phyloP scores from a whole-genome alignment of 2,797 vertebrate genomes.

The Micrastur ruficollis region DNA sequence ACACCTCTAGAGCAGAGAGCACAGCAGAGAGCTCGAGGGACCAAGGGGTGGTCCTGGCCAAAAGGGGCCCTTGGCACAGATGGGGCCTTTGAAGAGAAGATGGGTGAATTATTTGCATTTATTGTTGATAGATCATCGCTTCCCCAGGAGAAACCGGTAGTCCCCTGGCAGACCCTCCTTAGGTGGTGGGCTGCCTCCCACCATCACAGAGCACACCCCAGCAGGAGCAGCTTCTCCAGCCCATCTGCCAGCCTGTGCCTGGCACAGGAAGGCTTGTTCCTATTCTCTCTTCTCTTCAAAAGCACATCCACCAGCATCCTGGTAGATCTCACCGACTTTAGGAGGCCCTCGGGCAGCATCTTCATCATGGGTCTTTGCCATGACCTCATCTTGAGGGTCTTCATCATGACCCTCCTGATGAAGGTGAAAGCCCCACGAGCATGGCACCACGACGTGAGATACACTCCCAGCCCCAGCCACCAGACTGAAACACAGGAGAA shows the following conservation, averaged over 20 bases:
- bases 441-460: accelerated
- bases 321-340: neutral
- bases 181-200: neutral
- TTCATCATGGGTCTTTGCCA: neutral
- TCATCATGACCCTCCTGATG: neutral
- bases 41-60: neutral
- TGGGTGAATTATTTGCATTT: neutral
- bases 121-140: neutral
- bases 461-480: neutral
- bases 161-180: neutral
- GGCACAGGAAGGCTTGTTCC: neutral
- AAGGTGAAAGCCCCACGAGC: neutral
- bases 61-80: no score
- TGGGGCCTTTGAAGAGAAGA: neutral
- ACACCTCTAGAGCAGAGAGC: neutral
- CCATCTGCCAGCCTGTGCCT: neutral
- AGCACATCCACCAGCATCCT: neutral
- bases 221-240: neutral
- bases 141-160: neutral
- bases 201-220: neutral
- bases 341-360: neutral
- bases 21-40: neutral
- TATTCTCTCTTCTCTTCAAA: neutral
- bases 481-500: accelerated
- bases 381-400: neutral